Evolutionary conservation across 2,888 invertebrate genomes (phyloP).

Genomic region (Ellobium chinense): DNA sequence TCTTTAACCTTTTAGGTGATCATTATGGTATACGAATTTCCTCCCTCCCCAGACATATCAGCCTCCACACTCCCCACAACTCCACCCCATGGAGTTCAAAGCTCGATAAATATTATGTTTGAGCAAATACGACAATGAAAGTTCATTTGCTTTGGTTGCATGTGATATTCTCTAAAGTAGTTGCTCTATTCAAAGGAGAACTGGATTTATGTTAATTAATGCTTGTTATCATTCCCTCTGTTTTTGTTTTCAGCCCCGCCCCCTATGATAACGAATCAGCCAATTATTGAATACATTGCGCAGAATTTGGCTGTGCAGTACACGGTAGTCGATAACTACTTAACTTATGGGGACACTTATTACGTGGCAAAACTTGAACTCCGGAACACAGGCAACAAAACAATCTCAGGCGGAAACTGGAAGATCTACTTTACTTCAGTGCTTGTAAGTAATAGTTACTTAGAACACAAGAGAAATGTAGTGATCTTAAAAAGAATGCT

Average conservation of each 20-base stretch:
- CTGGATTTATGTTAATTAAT: not conserved
- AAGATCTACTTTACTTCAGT: conserved; percentile 60
- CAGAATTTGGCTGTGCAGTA: conserved; percentile 53
- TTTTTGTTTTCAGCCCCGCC: conserved; percentile 52
- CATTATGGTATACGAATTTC: no score
- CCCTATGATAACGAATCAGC: conserved; percentile 51
- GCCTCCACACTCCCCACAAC: no score
- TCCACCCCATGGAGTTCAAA: no score
- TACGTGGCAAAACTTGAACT: conserved; percentile 49
- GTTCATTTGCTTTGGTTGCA: no score
- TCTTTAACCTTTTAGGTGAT: no score
- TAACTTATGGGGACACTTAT: conserved; percentile 34
- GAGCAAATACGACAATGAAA: no score
- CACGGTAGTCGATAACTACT: conserved; percentile 54
- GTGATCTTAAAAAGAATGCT: no score
- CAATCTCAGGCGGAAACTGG: conserved; percentile 61
- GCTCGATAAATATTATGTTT: no score
- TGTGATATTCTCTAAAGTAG: no score
- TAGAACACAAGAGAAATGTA: no score
- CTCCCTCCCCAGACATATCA: no score
- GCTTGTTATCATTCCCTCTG: not conserved
- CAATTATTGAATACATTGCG: conserved; percentile 63
- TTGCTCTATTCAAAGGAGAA: not conserved
- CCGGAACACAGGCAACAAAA: conserved; percentile 54
- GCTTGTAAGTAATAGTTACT: conserved; percentile 18